Conservation (phyloP, 2,888 invertebrate species). For the Mamestra brassicae region DNA sequence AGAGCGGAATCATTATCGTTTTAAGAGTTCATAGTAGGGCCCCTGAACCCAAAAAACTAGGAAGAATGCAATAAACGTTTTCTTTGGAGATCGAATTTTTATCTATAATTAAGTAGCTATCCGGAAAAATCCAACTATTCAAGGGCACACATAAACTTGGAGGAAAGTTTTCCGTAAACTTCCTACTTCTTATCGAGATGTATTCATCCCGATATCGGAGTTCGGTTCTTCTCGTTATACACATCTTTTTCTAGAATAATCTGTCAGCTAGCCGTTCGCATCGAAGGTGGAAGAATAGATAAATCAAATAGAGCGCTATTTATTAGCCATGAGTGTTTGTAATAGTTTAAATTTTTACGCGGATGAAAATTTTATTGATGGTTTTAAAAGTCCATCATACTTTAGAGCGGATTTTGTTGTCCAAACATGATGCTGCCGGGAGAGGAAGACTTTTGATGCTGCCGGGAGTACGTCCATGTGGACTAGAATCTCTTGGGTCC, state of each 20-base stretch:
- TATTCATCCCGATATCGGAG: conserved; percentile 14
- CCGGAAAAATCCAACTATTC: conserved; percentile 35
- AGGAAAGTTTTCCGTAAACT: conserved; percentile 41
- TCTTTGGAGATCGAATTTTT: too few relatives aligned
- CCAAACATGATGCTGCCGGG: background rate
- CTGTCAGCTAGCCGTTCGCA: conserved; percentile 30
- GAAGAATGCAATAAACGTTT: background rate
- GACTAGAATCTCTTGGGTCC: background rate
- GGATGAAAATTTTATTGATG: conserved; percentile 43
- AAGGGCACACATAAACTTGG: conserved; percentile 18
- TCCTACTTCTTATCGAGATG: conserved; percentile 31
- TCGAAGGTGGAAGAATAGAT: conserved; percentile 40
- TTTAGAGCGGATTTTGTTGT: conserved; percentile 18
- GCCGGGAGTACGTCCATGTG: background rate
- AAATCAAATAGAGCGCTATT: conserved; percentile 54
- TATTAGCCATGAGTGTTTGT: conserved; percentile 40
- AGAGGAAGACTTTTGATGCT: background rate
- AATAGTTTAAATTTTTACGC: conserved; percentile 46
- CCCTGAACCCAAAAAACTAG: background rate
- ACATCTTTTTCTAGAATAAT: conserved; percentile 29
- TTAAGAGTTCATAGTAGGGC: too few relatives aligned
- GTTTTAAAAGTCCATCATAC: conserved; percentile 28
- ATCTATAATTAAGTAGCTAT: background rate
- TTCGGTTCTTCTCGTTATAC: conserved; percentile 12
- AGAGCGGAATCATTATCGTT: too few relatives aligned